Conservation (phyloP, 2,797 vertebrate genomes). For the Oceanodroma leucorhoa region DNA sequence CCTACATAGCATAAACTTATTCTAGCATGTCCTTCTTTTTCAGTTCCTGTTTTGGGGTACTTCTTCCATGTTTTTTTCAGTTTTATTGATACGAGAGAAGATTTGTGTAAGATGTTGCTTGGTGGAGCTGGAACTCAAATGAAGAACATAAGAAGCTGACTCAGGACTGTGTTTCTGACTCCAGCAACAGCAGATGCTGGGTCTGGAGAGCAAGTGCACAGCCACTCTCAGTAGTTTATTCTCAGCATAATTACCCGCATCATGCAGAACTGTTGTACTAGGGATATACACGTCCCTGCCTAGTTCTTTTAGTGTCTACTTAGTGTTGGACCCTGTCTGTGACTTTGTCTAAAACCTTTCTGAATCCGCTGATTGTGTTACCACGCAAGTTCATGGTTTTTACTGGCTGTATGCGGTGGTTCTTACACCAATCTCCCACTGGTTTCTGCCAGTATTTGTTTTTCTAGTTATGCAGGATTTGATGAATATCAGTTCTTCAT, state of each 20-base stretch:
- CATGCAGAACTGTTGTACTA: not conserved
- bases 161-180: not conserved
- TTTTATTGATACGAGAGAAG: not conserved
- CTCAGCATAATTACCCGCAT: not conserved
- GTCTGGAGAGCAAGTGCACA: fast-evolving
- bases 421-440: not conserved
- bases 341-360: not conserved
- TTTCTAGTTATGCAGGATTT: not conserved
- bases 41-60: not conserved
- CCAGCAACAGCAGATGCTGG: not conserved
- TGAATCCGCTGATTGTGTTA: not conserved
- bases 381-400: not conserved
- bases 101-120: not conserved
- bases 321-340: not conserved
- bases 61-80: not conserved
- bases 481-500: not conserved
- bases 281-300: not conserved
- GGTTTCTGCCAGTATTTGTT: not conserved
- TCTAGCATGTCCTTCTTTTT: not conserved
- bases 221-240: not conserved
- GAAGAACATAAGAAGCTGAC: not conserved
- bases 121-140: not conserved
- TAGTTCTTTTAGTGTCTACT: not conserved
- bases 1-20: not conserved
- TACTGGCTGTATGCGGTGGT: not conserved